These are phyloP conservation scores for Setophaga coronata DNA, from an alignment of 2,113 vertebrate genomes.

Conservation along the genomic window DNA sequence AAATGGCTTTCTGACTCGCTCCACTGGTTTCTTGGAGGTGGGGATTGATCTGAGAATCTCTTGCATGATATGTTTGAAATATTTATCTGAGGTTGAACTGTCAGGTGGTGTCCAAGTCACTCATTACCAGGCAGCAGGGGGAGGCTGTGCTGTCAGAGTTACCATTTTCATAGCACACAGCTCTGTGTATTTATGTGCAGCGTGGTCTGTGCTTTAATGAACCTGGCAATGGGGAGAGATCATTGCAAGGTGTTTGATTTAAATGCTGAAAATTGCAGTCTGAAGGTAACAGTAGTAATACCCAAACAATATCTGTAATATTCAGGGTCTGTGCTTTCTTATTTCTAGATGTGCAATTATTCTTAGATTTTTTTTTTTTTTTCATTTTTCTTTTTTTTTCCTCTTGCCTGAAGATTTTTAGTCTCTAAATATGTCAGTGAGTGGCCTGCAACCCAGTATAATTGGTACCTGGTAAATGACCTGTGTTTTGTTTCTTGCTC, in stretches of 20 bases:
- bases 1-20: conserved; percentile 66
- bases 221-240: neutral
- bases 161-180: conserved; percentile 40
- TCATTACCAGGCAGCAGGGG: conserved; percentile 67
- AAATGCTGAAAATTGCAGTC: conserved; percentile 9
- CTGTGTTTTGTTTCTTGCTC: neutral
- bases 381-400: neutral
- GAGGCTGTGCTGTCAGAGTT: conserved; percentile 59
- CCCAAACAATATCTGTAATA: neutral
- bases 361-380: neutral
- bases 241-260: neutral
- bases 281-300: neutral
- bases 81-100: conserved; percentile 67
- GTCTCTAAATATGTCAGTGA: neutral
- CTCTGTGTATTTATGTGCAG: conserved; percentile 56
- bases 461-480: neutral
- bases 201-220: neutral
- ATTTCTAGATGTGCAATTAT: neutral
- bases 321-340: neutral
- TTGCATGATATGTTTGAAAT: conserved; percentile 71
- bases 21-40: conserved; percentile 55
- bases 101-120: conserved; percentile 66
- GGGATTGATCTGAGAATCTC: conserved; percentile 71
- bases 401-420: neutral
- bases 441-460: neutral